Conservation (phyloP, 2,113 vertebrate genomes). For the Oreamnos americanus region DNA sequence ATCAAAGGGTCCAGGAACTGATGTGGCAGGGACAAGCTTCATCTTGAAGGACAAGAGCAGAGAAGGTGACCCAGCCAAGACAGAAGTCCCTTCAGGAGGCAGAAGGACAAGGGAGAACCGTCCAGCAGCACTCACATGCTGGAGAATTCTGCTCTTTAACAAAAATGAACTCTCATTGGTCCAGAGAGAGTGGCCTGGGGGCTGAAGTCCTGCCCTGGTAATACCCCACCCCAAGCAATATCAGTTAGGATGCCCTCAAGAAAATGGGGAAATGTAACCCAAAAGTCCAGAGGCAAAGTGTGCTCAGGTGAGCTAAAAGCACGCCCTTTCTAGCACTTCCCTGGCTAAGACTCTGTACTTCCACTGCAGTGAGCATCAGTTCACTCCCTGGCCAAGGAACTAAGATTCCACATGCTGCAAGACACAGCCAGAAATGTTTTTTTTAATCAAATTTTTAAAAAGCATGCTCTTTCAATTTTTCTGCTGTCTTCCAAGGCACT, state of each 20-base stretch:
- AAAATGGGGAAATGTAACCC: background rate
- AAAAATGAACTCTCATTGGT: background rate
- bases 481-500: background rate
- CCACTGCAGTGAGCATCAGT: background rate
- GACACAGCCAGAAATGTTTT: background rate
- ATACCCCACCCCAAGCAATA: too few relatives aligned
- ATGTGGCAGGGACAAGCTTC: background rate
- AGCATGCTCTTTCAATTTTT: accelerated
- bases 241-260: background rate
- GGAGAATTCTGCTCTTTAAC: background rate
- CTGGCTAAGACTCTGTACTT: background rate
- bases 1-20: background rate
- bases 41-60: background rate
- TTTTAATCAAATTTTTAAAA: background rate
- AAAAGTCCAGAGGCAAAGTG: background rate
- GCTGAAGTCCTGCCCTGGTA: background rate
- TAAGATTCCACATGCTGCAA: background rate
- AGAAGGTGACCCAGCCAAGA: background rate
- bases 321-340: background rate
- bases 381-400: background rate
- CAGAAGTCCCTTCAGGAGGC: background rate
- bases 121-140: too few relatives aligned
- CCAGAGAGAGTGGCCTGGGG: background rate
- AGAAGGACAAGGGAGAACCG: background rate
- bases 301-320: background rate